Evolutionary conservation across 37 sponge, comb jelly and placozoan species (phyloP), one percentile per base, ranked within the genome.

Genomic region (Ianthella basta): DNA sequence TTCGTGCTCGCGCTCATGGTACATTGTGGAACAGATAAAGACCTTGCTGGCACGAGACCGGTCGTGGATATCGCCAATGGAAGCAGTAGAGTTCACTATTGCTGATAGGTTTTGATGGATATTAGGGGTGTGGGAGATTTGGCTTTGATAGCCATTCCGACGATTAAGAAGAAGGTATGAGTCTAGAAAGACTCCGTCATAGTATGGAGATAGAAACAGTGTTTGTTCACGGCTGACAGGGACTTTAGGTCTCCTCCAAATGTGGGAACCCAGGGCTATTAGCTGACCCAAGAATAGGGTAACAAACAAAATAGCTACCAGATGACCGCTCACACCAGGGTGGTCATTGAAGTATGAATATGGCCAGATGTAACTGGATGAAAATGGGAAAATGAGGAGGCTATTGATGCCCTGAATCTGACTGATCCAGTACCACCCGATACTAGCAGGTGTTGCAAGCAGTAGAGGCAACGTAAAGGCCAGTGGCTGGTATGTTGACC

Each of bases 1-100:
- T 79, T 95, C 96, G 4, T 66, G 21, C 27, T 61, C 86, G 13
- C 80, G 72, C 53, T 96, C 96, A 15, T 84, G 89, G 68, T 86
- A 96, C 96, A 96, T 96, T 19, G 96, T 96, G 37, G 96, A 90
- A 44, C 96, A 96, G 24, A 96, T 84, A 61, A 93, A 96, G 8
- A 95, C 88, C 10, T 88, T 55, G 29, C 19, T 30, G 18, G 70
- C 6, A 35, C 15, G 34, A 34, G 34, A 30, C 12, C 35, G 29
- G 34, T n/a, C 70, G 12, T 23, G 10, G 4, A 27, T 61, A n/a
- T n/a, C n/a, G n/a, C n/a, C n/a, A n/a, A n/a, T n/a, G n/a, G n/a
- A n/a, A n/a, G n/a, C n/a, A n/a, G n/a, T n/a, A n/a, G n/a, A n/a
- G 50, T 8, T 44, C 50, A 3, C 50, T 8, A 44, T 44, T 8